Conservation (phyloP, 1,140 invertebrate species). For the Lepidotrigona ventralis region DNA sequence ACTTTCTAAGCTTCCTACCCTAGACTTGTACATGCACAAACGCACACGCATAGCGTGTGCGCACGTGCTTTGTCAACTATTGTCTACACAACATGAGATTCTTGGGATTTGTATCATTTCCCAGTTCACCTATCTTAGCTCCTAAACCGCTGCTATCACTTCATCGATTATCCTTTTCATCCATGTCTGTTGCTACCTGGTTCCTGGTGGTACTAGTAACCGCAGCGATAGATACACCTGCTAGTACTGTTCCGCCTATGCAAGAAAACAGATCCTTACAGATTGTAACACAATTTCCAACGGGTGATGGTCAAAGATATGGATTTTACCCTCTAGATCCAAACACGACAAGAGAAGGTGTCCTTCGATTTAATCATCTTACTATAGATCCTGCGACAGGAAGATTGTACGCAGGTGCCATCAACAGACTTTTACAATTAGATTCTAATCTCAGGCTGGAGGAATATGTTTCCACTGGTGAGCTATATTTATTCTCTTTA, state of each 20-base stretch:
- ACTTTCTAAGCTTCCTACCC: constrained; percentile 65
- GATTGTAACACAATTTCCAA: constrained; percentile 71
- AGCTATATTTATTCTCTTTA: constrained; percentile 7
- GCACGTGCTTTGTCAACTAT: constrained; percentile 62
- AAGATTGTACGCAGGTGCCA: constrained; percentile 88
- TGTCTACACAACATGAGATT: constrained; percentile 72
- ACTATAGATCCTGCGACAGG: constrained; percentile 83
- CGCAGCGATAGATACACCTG: constrained; percentile 64
- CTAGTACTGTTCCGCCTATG: constrained; percentile 48
- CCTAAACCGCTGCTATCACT: constrained; percentile 28
- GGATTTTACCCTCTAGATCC: constrained; percentile 67
- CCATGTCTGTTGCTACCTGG: constrained; percentile 63
- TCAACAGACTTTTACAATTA: constrained; percentile 92
- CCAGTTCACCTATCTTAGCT: constrained; percentile 48
- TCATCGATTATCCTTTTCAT: constrained; percentile 50
- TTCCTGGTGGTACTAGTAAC: constrained; percentile 65
- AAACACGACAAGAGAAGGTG: constrained; percentile 73
- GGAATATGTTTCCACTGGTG: constrained; percentile 83
- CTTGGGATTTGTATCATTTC: constrained; percentile 69
- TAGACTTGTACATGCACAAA: constrained; percentile 60
- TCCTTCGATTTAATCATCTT: constrained; percentile 82
- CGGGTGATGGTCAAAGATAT: constrained; percentile 52
- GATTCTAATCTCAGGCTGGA: constrained; percentile 87
- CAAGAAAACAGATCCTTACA: constrained; percentile 67
- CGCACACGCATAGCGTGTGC: constrained; percentile 64